Evolutionary conservation across 2,888 invertebrate genomes (phyloP), one percentile per base, ranked within the genome.

Genomic region (Ormyrus pomaceus): DNA sequence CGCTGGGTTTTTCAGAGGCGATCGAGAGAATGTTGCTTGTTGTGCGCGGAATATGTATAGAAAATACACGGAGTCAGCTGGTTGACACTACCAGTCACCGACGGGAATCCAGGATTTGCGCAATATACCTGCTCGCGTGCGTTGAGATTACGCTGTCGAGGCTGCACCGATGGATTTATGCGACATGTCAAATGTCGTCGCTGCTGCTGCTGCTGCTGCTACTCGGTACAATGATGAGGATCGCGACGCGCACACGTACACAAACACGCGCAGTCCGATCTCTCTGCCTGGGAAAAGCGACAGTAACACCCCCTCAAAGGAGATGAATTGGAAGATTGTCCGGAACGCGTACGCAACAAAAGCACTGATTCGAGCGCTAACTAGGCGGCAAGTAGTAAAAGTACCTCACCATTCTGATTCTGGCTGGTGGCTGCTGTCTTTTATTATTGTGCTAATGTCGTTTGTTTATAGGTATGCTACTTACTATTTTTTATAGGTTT

Each of bases 271-370:
- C 55, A 75, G 65, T 68, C 34, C 34, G 34, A 34, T 34, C 34
- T 34, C 34, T 34, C 34, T 34, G 34, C 34, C 34, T 34, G 71
- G 59, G 56, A 72, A 68, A 62, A 72, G 73, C 68, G 61, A 80
- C 76, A 76, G 66, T 61, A 73, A 59, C 72, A 62, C 64, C 77
- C 55, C 66, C 68, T 74, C 58, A 79, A 75, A 76, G 64, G 56
- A 80, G 66, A 71, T 71, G 79, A 79, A 75, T 80, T 46, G 62
- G 50, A 68, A 76, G 80, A 80, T 80, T 66, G 72, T 72, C 61
- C 19, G 1, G n/a, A 45, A 48, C 9, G 34, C 34, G 34, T 34
- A 51, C 34, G 56, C 56, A 66, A 59, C 61, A 80, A 64, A 46
- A 56, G 59, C 51, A 53, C 62, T 77, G 76, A 77, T 72, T 45